Conservation (phyloP, 1,140 invertebrate species). For the Bombyx mori region DNA sequence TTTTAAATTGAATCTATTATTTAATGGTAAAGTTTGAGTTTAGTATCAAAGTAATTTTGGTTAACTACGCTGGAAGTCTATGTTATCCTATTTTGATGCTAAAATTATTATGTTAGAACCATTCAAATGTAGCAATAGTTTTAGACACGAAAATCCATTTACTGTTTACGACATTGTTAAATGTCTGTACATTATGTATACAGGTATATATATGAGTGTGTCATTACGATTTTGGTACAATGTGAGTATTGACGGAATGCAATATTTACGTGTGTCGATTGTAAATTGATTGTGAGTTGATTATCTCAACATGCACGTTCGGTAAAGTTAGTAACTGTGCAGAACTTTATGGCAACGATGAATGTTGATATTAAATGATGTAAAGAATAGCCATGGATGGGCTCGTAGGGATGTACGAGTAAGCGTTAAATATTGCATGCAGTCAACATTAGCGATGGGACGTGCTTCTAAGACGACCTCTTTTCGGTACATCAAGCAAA, state of each 20-base stretch:
- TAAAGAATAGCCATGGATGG: conserved; percentile 41
- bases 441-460: conserved; percentile 65
- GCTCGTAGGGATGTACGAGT: conserved; percentile 32
- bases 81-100: conserved; percentile 19
- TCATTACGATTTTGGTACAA: conserved; percentile 22
- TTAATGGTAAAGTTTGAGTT: no score
- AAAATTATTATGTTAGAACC: conserved; percentile 21
- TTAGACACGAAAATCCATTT: no score
- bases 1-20: no score
- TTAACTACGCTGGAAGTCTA: conserved; percentile 16
- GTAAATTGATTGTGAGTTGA: conserved; percentile 33
- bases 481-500: conserved; percentile 53
- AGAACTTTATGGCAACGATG: conserved; percentile 30
- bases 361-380: conserved; percentile 31
- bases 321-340: conserved; percentile 33
- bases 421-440: conserved; percentile 71
- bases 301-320: conserved; percentile 38
- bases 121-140: conserved; percentile 25
- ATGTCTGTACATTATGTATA: conserved; percentile 22
- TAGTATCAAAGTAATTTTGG: background rate
- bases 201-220: conserved; percentile 16
- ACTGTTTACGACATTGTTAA: conserved; percentile 25
- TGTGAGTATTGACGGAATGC: conserved; percentile 65
- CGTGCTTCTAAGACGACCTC: conserved; percentile 59
- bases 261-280: conserved; percentile 61